Evolutionary conservation across 1,140 invertebrate species (phyloP), one percentile per base, ranked within the genome.

Genomic region (Meloidogyne hapla): DNA sequence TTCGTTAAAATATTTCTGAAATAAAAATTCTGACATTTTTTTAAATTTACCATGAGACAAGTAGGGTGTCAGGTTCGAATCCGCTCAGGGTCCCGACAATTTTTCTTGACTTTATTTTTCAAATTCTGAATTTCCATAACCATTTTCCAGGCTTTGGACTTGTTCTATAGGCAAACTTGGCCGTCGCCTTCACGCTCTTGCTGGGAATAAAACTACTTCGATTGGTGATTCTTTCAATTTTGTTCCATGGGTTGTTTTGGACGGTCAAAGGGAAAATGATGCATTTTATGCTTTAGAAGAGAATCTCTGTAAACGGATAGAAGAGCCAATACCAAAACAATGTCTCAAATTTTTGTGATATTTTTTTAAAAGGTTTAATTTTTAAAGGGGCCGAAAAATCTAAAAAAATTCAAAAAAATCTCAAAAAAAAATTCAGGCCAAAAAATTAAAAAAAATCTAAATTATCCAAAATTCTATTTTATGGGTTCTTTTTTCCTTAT

Each of bases 231-330:
- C 42, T 38, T 74, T 86, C 15, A 80, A 81, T 64, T 86, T 86
- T 73, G 85, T 86, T 42, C 85, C 85, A n/a, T 86, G 85, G 85
- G 81, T 87, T 21, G 77, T 87, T 42, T 70, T 86, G 15, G 72
- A 86, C 61, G 33, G 33, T 12, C 65, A 71, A 64, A 72, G 85
- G 9, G 79, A 79, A 28, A 77, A 75, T 42, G 86, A 87, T 69
- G 85, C 86, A 13, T 80, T 85, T 70, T 86, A 87, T 68, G 85
- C 86, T 64, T 68, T 86, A 62, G 77, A 82, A 45, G 86, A 86
- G 64, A 86, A 86, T 71, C 63, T 87, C 23, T 86, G 84, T 74
- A 85, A 87, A 48, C 70, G 67, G 25, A 75, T 86, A 45, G 77
- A 79, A 4, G 21, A 26, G 40, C 84, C 84, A 25, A 74, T 69